Conservation (phyloP, 1,140 invertebrate genomes). For the Drosophila littoralis region DNA sequence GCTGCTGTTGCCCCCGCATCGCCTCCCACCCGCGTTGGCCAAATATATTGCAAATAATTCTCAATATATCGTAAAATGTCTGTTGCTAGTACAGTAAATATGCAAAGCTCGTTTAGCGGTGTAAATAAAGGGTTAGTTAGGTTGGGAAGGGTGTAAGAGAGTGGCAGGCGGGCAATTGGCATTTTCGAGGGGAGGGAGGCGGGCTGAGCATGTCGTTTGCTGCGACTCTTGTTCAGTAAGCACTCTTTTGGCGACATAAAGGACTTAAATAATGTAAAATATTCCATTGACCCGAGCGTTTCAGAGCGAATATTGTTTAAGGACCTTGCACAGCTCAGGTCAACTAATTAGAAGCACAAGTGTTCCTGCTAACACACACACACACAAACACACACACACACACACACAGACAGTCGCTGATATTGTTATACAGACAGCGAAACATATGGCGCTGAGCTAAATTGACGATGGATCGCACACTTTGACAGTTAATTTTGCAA, state of each 20-base stretch:
- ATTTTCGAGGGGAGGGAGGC: not conserved
- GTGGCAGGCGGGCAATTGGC: not conserved
- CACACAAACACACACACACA: conserved; percentile 3
- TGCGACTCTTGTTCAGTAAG: conserved; percentile 50
- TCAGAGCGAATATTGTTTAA: conserved; percentile 29
- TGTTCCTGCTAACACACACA: conserved; percentile 3
- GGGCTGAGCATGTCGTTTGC: conserved; percentile 1
- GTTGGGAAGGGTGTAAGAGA: not conserved
- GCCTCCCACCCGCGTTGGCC: conserved; percentile 28
- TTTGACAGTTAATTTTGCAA: conserved; percentile 84
- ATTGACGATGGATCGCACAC: conserved; percentile 76
- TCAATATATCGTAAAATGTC: conserved; percentile 83
- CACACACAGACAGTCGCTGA: not conserved
- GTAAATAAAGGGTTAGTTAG: conserved; percentile 51
- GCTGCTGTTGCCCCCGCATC: conserved; percentile 26
- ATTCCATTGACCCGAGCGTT: conserved; percentile 2
- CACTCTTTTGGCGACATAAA: conserved; percentile 20
- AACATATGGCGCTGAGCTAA: conserved; percentile 68
- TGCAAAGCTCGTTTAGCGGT: conserved; percentile 80
- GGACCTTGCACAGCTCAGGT: conserved; percentile 29
- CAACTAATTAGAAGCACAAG: conserved; percentile 50
- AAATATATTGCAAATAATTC: conserved; percentile 83
- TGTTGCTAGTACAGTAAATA: conserved; percentile 80
- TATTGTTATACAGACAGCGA: not conserved
- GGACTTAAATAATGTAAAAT: conserved; percentile 22